Evolutionary conservation across 2,888 invertebrate genomes (phyloP).

Genomic region (Nezara viridula): DNA sequence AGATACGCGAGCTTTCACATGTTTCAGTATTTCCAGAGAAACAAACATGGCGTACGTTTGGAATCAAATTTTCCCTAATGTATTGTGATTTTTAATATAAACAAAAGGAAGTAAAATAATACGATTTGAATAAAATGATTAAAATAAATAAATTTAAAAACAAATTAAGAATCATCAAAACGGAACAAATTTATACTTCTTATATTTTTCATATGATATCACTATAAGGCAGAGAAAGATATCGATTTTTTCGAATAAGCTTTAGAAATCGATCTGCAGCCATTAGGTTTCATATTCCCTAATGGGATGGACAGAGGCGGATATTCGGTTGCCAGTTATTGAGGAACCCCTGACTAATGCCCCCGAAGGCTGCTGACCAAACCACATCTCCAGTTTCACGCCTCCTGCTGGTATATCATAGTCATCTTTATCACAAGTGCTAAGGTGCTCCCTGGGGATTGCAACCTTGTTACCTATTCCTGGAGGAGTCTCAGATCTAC

Average conservation of each 20-base stretch:
- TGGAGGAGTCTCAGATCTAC: not conserved
- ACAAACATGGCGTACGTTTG: no score
- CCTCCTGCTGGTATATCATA: no score
- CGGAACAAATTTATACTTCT: no score
- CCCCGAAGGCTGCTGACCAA: slow-evolving; percentile 1
- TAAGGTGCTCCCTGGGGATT: not conserved
- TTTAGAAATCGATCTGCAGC: not conserved
- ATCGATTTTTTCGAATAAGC: not conserved
- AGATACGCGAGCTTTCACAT: no score
- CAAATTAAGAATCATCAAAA: no score
- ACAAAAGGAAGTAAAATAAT: no score
- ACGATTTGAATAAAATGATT: no score
- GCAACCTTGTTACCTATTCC: not conserved
- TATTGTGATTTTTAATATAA: no score
- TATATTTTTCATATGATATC: not conserved
- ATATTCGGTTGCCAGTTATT: slow-evolving; percentile 14
- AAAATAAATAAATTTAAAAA: no score
- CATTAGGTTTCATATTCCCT: slow-evolving; percentile 14
- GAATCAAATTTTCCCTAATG: no score
- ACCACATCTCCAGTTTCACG: slow-evolving; percentile 14
- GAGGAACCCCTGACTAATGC: slow-evolving; percentile 14
- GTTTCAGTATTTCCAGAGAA: no score
- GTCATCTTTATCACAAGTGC: not conserved
- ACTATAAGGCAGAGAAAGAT: not conserved
- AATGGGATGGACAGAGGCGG: not conserved